Evolutionary conservation across 2,888 invertebrate species (phyloP).

Genomic region (Orthosia gracilis): DNA sequence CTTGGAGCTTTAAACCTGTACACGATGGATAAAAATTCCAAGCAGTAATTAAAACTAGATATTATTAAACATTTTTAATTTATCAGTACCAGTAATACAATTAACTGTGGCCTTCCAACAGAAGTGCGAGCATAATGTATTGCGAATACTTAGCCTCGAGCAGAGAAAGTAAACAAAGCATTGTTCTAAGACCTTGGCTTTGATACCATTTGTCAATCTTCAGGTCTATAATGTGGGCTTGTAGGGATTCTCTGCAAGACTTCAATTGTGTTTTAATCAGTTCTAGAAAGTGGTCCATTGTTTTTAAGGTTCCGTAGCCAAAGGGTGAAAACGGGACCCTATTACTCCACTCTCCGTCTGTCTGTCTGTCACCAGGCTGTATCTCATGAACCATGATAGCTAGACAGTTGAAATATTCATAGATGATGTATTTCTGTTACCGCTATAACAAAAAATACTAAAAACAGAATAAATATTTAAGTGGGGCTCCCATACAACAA

Average conservation of each 20-base stretch:
- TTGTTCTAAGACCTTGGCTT: slow-evolving; percentile 35
- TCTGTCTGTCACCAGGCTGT: too few species aligned
- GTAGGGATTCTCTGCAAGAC: not conserved
- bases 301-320: too few species aligned
- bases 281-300: not conserved
- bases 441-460: too few species aligned
- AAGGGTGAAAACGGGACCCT: too few species aligned
- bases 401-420: too few species aligned
- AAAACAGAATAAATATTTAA: too few species aligned
- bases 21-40: too few species aligned
- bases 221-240: not conserved
- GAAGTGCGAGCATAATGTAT: slow-evolving; percentile 33
- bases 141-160: slow-evolving; percentile 47
- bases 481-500: too few species aligned
- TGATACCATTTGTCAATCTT: slow-evolving; percentile 13
- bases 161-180: slow-evolving; percentile 47
- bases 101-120: slow-evolving; percentile 11
- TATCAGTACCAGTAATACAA: slow-evolving; percentile 15
- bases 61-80: not conserved
- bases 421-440: too few species aligned
- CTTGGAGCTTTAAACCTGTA: not conserved
- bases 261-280: not conserved
- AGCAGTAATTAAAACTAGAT: too few species aligned
- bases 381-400: too few species aligned
- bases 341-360: too few species aligned